Percentiles rank a stretch among this genome's conserved stretches.
phyloP scores from a whole-genome alignment of 2,113 vertebrate species.

The Cairina moschata region DNA sequence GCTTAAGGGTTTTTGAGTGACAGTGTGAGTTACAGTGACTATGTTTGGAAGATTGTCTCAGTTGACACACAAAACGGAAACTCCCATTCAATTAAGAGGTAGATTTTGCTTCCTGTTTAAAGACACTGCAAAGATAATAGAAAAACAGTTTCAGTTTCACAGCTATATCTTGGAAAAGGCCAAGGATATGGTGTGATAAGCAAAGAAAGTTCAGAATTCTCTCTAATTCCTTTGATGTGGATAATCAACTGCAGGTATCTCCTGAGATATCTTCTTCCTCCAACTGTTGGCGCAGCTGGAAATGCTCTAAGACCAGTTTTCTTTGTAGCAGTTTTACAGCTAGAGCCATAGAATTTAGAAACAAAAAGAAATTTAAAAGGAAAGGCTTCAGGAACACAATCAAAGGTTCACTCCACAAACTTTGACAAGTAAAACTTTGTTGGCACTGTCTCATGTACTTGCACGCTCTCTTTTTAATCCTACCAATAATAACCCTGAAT shows the following conservation, averaged over 20 bases:
- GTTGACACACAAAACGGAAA: neutral
- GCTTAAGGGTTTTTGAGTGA: neutral
- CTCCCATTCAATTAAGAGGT: neutral
- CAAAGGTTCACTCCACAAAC: neutral
- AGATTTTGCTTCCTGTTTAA: neutral
- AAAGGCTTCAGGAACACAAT: neutral
- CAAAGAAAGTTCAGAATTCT: neutral
- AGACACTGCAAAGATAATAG: neutral
- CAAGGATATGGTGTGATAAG: neutral
- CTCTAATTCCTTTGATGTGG: neutral
- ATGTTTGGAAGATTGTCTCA: neutral
- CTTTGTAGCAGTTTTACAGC: neutral
- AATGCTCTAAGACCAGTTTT: neutral
- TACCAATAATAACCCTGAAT: neutral
- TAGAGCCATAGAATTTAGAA: neutral
- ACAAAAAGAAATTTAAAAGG: constrained; percentile 34
- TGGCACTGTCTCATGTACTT: neutral
- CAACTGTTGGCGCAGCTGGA: neutral
- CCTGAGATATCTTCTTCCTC: neutral
- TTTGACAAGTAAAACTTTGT: neutral
- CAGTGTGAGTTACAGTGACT: neutral
- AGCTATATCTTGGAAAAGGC: neutral
- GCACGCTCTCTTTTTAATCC: neutral
- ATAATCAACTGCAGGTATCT: neutral
- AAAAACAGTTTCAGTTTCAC: neutral